Percentiles rank a stretch among this genome's conserved stretches.
phyloP scores from a whole-genome alignment of 2,797 vertebrate species.

The Nyctalus aviator region DNA sequence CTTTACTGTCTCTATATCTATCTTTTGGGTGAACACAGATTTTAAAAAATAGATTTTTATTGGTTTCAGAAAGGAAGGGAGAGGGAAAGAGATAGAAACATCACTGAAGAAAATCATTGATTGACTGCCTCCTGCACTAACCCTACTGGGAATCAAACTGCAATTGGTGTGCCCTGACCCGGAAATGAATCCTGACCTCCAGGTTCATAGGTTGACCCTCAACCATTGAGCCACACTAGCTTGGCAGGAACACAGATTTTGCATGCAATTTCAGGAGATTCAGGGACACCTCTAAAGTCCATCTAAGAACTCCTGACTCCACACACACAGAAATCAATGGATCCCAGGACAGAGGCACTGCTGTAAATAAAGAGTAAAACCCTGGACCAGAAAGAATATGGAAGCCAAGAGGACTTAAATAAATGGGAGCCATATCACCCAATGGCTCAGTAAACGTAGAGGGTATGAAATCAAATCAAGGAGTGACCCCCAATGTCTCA shows the following conservation, averaged over 20 bases:
- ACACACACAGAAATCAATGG: neutral
- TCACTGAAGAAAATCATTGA: too few species aligned
- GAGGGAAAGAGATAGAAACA: too few species aligned
- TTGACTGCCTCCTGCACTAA: too few species aligned
- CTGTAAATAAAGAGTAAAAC: constrained; percentile 22
- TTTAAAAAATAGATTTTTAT: neutral
- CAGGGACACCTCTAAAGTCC: neutral
- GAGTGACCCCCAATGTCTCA: neutral
- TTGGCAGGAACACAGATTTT: neutral
- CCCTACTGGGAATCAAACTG: too few species aligned
- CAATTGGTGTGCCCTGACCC: too few species aligned
- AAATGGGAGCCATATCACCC: neutral
- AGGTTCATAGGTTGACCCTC: too few species aligned
- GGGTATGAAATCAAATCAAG: neutral
- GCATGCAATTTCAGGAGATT: neutral
- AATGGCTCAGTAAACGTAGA: neutral
- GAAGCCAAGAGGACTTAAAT: neutral
- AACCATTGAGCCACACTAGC: too few species aligned
- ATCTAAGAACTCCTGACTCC: neutral
- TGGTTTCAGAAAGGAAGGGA: too few species aligned
- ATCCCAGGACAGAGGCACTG: neutral
- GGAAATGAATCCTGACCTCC: too few species aligned
- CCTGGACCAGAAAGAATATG: neutral
- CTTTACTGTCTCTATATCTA: too few species aligned
- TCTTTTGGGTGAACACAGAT: neutral